These are phyloP conservation scores for Melanotaenia boesemani DNA, from an alignment of 2,797 vertebrate species.

Conservation along the genomic window DNA sequence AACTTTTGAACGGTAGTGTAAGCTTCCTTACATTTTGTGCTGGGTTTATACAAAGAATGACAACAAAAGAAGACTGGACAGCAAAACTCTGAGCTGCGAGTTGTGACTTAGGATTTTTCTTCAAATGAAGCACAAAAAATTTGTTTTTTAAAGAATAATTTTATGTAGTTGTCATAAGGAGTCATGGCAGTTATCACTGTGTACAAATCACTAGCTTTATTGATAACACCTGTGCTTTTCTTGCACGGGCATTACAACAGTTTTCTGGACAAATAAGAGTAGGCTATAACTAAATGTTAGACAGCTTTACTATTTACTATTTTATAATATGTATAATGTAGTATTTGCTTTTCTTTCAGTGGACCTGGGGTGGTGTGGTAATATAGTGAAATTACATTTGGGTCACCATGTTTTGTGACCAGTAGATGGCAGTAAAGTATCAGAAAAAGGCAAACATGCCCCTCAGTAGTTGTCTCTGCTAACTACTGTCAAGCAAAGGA, in stretches of 20 bases:
- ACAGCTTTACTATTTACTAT: too few relatives aligned
- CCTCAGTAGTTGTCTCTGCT: background rate
- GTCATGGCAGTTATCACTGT: too few relatives aligned
- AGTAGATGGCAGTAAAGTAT: conserved; percentile 62
- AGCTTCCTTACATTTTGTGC: too few relatives aligned
- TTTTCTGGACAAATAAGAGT: background rate
- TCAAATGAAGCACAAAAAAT: too few relatives aligned
- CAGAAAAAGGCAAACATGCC: background rate
- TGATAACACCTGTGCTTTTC: background rate
- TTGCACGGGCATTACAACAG: background rate
- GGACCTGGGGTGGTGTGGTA: background rate
- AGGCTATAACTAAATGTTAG: too few relatives aligned
- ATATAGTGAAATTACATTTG: background rate
- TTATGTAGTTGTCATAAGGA: too few relatives aligned
- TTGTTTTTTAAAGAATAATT: too few relatives aligned
- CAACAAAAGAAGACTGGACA: too few relatives aligned
- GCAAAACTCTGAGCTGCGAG: too few relatives aligned
- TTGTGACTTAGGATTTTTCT: too few relatives aligned
- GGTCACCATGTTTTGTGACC: conserved; percentile 21
- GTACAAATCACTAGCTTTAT: background rate
- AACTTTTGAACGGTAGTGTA: too few relatives aligned
- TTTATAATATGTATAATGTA: background rate
- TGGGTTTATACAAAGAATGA: too few relatives aligned
- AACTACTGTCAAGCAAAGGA: background rate
- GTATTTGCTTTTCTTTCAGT: background rate